Percentiles rank a stretch among this genome's conserved stretches.
These are phyloP conservation scores for Pluvialis apricaria DNA, from an alignment of 2,113 vertebrate genomes.

Conservation along the genomic window DNA sequence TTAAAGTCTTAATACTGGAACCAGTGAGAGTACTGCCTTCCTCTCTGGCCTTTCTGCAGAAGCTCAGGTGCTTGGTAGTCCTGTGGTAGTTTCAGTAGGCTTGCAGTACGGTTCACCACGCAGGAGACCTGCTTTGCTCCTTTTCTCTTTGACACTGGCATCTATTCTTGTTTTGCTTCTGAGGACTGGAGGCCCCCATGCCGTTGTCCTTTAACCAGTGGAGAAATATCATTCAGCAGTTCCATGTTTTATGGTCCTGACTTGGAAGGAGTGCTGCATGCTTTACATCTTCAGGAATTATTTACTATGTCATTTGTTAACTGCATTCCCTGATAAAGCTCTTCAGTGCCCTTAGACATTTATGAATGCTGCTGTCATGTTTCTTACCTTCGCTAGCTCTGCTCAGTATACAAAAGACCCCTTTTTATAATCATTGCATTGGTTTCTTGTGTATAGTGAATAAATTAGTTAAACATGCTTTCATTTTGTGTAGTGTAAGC, in stretches of 20 bases:
- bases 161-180: background rate
- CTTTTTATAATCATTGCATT: background rate
- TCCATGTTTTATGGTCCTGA: background rate
- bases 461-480: background rate
- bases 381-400: background rate
- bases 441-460: background rate
- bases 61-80: background rate
- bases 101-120: background rate
- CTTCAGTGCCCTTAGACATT: background rate
- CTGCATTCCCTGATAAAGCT: background rate
- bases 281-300: background rate
- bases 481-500: background rate
- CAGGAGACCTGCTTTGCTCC: background rate
- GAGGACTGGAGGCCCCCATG: background rate
- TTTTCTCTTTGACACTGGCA: background rate
- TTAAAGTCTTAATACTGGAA: background rate
- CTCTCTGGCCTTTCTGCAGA: background rate
- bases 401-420: background rate
- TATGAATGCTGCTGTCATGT: background rate
- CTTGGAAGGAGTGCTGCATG: background rate
- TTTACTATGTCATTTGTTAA: background rate
- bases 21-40: background rate
- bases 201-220: background rate
- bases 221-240: background rate
- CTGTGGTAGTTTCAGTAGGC: background rate